Evolutionary conservation across 2,113 vertebrate genomes (phyloP), one percentile per base, ranked within the genome.

Genomic region (Ramphastos sulfuratus): DNA sequence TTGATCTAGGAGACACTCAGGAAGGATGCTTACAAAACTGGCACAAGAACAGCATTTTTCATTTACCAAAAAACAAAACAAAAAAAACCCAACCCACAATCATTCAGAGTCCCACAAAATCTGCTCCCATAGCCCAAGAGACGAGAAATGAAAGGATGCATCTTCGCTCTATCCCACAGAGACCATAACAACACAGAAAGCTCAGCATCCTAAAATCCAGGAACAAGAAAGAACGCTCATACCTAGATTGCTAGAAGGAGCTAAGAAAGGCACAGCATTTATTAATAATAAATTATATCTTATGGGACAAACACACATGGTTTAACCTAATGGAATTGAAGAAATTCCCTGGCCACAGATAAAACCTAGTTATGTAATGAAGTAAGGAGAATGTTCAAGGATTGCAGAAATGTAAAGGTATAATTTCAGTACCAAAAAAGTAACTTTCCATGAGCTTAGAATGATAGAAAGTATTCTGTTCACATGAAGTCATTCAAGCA

Each of bases 21-120:
- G 79, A 92, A 94, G 64, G 85, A 91, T 83, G 61, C 31, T 67
- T 61, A 89, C 54, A 80, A n/a, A 91, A 78, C 15, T 33, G 42
- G 35, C 82, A 67, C 59, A 74, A 50, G 44, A 82, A 33, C 1
- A 35, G 27, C 15, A 23, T 1, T 71, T 60, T 71, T 58, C 30
- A 46, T 6, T 39, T 44, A 13, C 4, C 37, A 39, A 39, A 39
- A 9, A 39, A 39, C 9, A 39, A 39, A 39, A 39, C 37, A 10
- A 39, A 39, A 39, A 37, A 37, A 37, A 37, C 37, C 37, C 37
- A 7, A 37, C 37, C 37, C 19, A 24, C 80, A 76, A 33, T 2
- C 31, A 30, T 70, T 82, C 2, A 3, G 48, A 78, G 65, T 1
- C 8, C 30, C 39, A 19, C 35, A 85, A 35, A 73, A 70, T 30